Evolutionary conservation across 64 coral and sea anemone genomes (phyloP).

Genomic region (Pachyseris speciosa): DNA sequence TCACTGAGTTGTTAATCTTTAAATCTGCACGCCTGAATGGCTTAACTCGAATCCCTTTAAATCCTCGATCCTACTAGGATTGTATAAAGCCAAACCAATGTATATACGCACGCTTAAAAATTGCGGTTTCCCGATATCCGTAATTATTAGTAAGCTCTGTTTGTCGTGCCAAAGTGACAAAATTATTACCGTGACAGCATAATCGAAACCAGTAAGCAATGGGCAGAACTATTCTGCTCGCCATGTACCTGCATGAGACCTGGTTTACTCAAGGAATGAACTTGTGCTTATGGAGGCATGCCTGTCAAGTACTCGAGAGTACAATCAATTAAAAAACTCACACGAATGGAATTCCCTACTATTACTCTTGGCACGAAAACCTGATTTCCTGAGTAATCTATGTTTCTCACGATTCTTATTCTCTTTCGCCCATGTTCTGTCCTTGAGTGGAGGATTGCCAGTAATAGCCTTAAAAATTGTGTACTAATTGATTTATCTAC

Average conservation of each 20-base stretch:
- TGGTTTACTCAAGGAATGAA: background rate
- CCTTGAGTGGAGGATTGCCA: background rate
- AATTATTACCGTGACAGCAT: background rate
- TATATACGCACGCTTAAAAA: background rate
- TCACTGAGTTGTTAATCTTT: background rate
- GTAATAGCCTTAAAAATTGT: background rate
- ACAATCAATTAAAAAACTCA: constrained; percentile 12
- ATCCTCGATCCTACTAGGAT: background rate
- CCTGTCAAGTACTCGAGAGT: constrained; percentile 7
- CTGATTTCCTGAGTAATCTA: background rate
- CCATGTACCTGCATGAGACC: background rate
- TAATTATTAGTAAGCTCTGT: background rate
- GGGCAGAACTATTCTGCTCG: background rate
- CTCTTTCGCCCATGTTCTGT: background rate
- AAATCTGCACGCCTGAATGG: background rate
- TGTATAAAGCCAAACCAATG: background rate
- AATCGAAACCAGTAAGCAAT: background rate
- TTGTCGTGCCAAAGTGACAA: background rate
- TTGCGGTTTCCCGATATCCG: background rate
- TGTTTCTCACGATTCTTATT: background rate
- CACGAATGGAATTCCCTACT: background rate
- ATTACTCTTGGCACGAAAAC: background rate
- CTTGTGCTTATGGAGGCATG: constrained; percentile 16
- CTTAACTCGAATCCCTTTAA: background rate
- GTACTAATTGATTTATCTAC: background rate